A percentile compares a stretch with the other conserved stretches of the same genome.
Evolutionary conservation across 2,888 invertebrate genomes (phyloP).

Genomic region (Tenthredo distinguenda): DNA sequence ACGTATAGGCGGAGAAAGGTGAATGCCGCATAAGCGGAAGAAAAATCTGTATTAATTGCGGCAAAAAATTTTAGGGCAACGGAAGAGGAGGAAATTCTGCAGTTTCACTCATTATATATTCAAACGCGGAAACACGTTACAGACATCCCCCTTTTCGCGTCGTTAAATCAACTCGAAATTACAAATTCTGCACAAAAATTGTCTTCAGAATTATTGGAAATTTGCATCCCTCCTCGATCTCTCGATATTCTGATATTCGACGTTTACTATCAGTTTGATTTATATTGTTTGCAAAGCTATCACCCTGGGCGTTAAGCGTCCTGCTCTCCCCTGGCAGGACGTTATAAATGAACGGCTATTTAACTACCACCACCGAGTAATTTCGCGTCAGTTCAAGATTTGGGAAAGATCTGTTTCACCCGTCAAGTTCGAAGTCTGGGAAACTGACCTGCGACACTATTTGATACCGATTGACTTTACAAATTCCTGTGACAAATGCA

Average conservation of each 20-base stretch:
- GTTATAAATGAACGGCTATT: neutral
- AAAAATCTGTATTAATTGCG: neutral
- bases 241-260: neutral
- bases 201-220: neutral
- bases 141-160: neutral
- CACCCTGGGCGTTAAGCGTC: neutral
- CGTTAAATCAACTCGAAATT: neutral
- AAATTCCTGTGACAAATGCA: neutral
- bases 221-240: neutral
- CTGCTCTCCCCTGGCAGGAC: neutral
- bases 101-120: neutral
- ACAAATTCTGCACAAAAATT: neutral
- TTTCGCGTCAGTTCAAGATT: neutral
- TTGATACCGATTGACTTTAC: too few species aligned
- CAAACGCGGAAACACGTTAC: neutral
- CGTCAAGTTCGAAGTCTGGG: neutral
- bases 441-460: neutral
- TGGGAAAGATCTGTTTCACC: neutral
- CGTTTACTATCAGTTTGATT: neutral
- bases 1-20: slow-evolving; percentile 28
- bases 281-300: neutral
- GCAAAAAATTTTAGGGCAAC: neutral
- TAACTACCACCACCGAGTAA: neutral
- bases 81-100: neutral
- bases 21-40: neutral